Evolutionary conservation across 2,113 vertebrate species (phyloP), one percentile per base, ranked within the genome.

Genomic region (Triplophysa tibetana): DNA sequence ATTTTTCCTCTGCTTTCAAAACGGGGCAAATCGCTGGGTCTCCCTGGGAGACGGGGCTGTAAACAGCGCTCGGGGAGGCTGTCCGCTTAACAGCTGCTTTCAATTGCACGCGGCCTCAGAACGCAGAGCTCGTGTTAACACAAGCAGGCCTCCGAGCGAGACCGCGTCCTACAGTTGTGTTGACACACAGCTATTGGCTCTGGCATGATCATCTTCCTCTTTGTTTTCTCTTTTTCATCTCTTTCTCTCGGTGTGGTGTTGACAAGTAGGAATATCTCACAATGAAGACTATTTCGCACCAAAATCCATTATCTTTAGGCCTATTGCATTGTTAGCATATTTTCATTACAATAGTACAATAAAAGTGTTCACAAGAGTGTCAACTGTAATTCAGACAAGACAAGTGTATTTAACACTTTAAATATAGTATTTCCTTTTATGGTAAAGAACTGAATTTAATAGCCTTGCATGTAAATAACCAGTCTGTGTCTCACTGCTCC

Each of bases 71-170:
- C 81, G 73, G 84, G 86, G 85, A 85, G 85, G 88, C 86, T 80
- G 81, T 90, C 88, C 87, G 85, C 87, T 82, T 78, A 88, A 90
- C 93, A 93, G 91, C 92, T 93, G 91, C 88, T 93, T 92, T 89
- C 90, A 91, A 92, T 93, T 92, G 88, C 86, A 62, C 77, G 62
- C 80, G 84, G 86, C 90, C 87, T 81, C 74, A 29, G 10, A 75
- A 70, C 73, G 33, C 84, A 85, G 84, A 80, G 84, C 72, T 83
- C 74, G 33, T 19, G 12, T 43, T 68, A 50, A 67, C 43, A 48
- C 67, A 38, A 70, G 6, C 69, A 16, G 33, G 11, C 24, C 11
- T 38, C 54, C 1, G 13, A 77, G 4, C 29, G 24, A 67, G 75
- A 17, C 43, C n/a, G 38, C 73, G 79, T 84, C 84, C 84, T 76